Evolutionary conservation across 2,113 vertebrate species (phyloP).

Genomic region (Dasypus novemcinctus): DNA sequence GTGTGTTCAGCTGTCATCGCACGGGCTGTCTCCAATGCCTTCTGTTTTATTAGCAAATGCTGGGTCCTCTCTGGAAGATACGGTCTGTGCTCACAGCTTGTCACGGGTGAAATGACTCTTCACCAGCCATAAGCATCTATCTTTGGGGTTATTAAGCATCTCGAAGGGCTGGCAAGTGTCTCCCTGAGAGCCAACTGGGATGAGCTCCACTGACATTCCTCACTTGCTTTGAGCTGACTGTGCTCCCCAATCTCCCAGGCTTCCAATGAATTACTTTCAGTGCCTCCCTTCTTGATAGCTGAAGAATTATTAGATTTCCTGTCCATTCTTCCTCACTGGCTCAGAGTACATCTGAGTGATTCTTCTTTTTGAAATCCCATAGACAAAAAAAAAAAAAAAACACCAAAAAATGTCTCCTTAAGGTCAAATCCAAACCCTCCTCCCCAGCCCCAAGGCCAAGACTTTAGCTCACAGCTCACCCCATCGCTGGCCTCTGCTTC

Average conservation of each 20-base stretch:
- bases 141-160: background rate
- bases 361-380: background rate
- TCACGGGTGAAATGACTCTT: background rate
- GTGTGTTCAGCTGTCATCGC: rapidly evolving
- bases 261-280: background rate
- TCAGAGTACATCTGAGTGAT: background rate
- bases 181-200: rapidly evolving
- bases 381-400: background rate
- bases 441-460: background rate
- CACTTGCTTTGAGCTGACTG: background rate
- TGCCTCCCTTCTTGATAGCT: background rate
- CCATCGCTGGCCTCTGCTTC: too few relatives aligned
- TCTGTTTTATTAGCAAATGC: too few relatives aligned
- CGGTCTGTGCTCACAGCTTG: background rate
- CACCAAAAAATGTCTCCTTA: too few relatives aligned
- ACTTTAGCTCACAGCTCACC: background rate
- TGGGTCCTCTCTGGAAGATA: background rate
- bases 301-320: background rate
- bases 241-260: background rate
- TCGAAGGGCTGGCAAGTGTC: background rate
- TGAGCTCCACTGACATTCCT: background rate
- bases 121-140: background rate
- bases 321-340: background rate
- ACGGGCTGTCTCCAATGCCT: background rate
- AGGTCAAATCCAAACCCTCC: background rate